These are phyloP conservation scores for Carapus acus DNA, from an alignment of 2,797 vertebrate species.

Conservation along the genomic window DNA sequence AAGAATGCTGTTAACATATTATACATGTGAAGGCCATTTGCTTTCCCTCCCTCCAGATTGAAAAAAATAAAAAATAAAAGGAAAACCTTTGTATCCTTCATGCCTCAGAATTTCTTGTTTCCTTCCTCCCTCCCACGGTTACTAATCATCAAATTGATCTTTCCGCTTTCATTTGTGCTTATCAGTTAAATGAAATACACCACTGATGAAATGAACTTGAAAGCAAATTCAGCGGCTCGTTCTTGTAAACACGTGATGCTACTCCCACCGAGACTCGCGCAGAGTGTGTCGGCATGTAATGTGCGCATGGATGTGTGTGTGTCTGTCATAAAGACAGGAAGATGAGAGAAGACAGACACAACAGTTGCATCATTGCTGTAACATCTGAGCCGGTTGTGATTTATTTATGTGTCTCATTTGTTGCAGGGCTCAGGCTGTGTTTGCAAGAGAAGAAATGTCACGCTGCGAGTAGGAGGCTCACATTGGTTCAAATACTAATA, in stretches of 20 bases:
- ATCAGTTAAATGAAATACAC: constrained; percentile 51
- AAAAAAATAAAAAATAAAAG: too few relatives aligned
- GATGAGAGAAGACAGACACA: constrained; percentile 70
- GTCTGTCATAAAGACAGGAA: constrained; percentile 52
- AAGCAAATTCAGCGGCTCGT: constrained; percentile 41
- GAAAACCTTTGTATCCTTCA: constrained; percentile 30
- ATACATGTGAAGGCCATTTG: constrained; percentile 51
- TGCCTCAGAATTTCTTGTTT: constrained; percentile 5
- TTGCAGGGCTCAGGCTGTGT: constrained; percentile 51
- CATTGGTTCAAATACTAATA: background rate
- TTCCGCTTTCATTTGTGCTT: constrained; percentile 40
- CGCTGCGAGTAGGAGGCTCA: constrained; percentile 14
- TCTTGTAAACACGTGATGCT: constrained; percentile 56
- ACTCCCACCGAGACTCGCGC: constrained; percentile 58
- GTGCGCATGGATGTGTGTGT: constrained; percentile 17
- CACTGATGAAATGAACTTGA: constrained; percentile 63
- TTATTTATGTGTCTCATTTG: constrained; percentile 68
- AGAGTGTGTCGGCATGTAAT: constrained; percentile 13
- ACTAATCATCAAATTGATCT: constrained; percentile 39
- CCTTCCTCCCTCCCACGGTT: constrained; percentile 6
- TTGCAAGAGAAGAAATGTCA: constrained; percentile 40
- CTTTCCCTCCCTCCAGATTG: too few relatives aligned
- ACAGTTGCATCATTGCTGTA: constrained; percentile 70
- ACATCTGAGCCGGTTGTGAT: constrained; percentile 64
- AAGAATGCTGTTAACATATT: constrained; percentile 47